Evolutionary conservation across 2,888 invertebrate genomes (phyloP).

Genomic region (Coronaproctus castanopsis): DNA sequence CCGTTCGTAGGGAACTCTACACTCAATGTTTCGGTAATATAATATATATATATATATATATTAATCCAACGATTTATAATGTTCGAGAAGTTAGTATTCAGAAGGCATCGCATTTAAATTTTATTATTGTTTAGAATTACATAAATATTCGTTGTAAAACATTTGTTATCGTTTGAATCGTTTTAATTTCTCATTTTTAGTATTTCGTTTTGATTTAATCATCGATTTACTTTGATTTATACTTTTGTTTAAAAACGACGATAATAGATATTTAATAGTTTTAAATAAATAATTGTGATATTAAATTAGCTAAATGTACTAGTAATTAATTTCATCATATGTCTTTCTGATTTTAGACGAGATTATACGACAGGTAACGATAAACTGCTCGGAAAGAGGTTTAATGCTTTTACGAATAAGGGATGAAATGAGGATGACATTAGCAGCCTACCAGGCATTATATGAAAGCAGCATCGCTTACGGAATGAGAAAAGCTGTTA

Average conservation of each 20-base stretch:
- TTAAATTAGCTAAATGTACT: too few relatives aligned
- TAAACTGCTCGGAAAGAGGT: conserved; percentile 91
- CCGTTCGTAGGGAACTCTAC: conserved; percentile 77
- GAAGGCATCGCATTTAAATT: conserved; percentile 14
- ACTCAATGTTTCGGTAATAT: conserved; percentile 75
- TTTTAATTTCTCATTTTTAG: too few relatives aligned
- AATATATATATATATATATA: conserved; percentile 6
- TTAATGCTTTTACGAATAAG: conserved; percentile 75
- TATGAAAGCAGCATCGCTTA: conserved; percentile 96
- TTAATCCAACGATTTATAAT: too few relatives aligned
- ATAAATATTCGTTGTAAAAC: too few relatives aligned
- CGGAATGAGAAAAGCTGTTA: conserved; percentile 92
- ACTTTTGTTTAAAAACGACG: too few relatives aligned
- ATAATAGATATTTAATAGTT: too few relatives aligned
- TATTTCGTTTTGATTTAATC: too few relatives aligned
- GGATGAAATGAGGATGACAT: conserved; percentile 89
- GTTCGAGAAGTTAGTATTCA: not conserved
- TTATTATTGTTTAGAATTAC: too few relatives aligned
- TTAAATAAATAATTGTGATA: too few relatives aligned
- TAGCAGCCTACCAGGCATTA: conserved; percentile 87
- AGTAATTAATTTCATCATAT: too few relatives aligned
- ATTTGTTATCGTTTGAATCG: too few relatives aligned
- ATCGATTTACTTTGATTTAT: too few relatives aligned
- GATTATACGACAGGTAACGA: conserved; percentile 84
- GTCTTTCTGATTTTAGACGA: conserved; percentile 20